Evolutionary conservation across 2,797 vertebrate genomes (phyloP).

Genomic region (Myotis daubentonii): DNA sequence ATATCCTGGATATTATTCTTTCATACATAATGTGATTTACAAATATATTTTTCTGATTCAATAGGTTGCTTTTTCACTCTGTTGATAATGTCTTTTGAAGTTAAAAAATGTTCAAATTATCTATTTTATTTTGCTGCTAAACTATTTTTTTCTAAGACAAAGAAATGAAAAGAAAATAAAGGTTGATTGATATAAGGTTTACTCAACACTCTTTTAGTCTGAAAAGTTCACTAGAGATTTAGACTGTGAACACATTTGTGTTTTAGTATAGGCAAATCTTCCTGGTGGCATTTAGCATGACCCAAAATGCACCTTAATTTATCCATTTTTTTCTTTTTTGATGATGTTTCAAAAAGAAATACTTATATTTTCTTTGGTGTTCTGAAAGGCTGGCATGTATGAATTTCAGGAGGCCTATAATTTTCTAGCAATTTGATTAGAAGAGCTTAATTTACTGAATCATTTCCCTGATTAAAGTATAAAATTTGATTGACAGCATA

Average conservation of each 20-base stretch:
- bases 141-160: neutral
- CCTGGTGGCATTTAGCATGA: neutral
- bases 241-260: neutral
- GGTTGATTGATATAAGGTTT: neutral
- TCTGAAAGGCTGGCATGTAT: neutral
- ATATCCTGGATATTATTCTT: neutral
- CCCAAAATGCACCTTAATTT: neutral
- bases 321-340: neutral
- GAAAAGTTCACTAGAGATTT: neutral
- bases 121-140: neutral
- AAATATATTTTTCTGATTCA: neutral
- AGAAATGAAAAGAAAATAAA: neutral
- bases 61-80: neutral
- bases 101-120: neutral
- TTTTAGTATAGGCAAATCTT: neutral
- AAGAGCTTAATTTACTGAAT: neutral
- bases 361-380: neutral
- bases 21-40: neutral
- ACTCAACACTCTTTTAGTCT: neutral
- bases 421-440: conserved; percentile 10
- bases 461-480: neutral
- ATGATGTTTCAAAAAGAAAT: neutral
- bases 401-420: neutral
- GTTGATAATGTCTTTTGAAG: neutral
- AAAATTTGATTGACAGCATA: neutral